A percentile compares a stretch with the other conserved stretches of the same genome.
phyloP scores from a whole-genome alignment of 2,888 invertebrate genomes.

The Himalopsyche japonica region DNA sequence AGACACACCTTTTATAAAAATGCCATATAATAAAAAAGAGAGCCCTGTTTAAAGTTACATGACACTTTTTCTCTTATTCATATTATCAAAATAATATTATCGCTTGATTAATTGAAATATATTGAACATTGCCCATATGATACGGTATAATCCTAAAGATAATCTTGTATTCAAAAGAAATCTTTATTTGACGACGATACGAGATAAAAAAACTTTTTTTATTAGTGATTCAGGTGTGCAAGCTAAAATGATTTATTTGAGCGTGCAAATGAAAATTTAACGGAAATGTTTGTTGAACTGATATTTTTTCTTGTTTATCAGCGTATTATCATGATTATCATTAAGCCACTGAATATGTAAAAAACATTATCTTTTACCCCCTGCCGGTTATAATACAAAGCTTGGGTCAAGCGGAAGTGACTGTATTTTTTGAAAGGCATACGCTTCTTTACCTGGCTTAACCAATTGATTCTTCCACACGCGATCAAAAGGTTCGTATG shows the following conservation, averaged over 20 bases:
- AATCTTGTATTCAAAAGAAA: not conserved
- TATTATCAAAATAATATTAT: not conserved
- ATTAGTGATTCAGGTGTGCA: not conserved
- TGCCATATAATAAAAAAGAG: not conserved
- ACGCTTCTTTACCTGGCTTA: too few species aligned
- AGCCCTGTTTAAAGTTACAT: not conserved
- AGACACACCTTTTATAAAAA: too few species aligned
- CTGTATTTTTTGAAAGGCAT: too few species aligned
- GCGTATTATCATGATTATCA: too few species aligned
- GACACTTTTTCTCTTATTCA: not conserved
- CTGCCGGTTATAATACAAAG: too few species aligned
- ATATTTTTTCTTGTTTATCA: too few species aligned
- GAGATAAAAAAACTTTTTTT: not conserved
- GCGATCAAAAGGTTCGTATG: too few species aligned
- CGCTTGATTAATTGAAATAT: not conserved
- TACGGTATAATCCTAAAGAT: not conserved
- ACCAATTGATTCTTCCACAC: too few species aligned
- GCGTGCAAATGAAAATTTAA: not conserved
- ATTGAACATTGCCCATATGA: not conserved
- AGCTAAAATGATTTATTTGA: not conserved
- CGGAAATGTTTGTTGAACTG: too few species aligned
- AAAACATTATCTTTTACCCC: too few species aligned
- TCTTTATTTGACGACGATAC: not conserved
- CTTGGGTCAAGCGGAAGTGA: too few species aligned
- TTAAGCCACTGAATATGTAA: too few species aligned